phyloP scores from a whole-genome alignment of 2,888 invertebrate species.

The Eueremaeus valkanovi region DNA sequence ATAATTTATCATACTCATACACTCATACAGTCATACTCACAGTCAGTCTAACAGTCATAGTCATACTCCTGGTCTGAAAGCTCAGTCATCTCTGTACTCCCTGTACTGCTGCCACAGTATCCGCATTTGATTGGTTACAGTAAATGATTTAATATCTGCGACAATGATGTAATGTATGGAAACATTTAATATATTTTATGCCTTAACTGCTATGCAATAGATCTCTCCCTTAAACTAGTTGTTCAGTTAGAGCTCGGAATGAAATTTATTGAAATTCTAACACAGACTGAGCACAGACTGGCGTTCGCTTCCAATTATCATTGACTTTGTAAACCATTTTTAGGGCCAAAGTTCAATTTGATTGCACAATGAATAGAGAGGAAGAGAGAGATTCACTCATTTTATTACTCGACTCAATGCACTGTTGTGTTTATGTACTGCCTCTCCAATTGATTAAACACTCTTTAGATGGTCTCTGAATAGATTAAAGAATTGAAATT shows the following conservation, averaged over 20 bases:
- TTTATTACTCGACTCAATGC: not conserved
- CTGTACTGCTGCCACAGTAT: not conserved
- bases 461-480: conserved; percentile 1
- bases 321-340: conserved; percentile 8
- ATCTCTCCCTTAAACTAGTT: not conserved
- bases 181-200: conserved; percentile 25
- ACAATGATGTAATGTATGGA: not conserved
- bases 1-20: conserved; percentile 17
- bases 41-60: too few species aligned
- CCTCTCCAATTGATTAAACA: not conserved
- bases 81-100: not conserved
- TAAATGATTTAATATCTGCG: conserved; percentile 17
- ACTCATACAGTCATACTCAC: too few species aligned
- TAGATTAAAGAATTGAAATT: not conserved
- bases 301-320: conserved; percentile 15
- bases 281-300: not conserved
- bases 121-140: too few species aligned
- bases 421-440: conserved; percentile 13
- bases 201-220: not conserved
- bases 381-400: not conserved
- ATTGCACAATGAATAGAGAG: not conserved
- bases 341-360: conserved; percentile 15
- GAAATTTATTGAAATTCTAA: not conserved
- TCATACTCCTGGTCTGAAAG: too few species aligned
- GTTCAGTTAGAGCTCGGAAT: not conserved